Evolutionary conservation across 2,888 invertebrate genomes (phyloP).

Genomic region (Drosophila falleni): DNA sequence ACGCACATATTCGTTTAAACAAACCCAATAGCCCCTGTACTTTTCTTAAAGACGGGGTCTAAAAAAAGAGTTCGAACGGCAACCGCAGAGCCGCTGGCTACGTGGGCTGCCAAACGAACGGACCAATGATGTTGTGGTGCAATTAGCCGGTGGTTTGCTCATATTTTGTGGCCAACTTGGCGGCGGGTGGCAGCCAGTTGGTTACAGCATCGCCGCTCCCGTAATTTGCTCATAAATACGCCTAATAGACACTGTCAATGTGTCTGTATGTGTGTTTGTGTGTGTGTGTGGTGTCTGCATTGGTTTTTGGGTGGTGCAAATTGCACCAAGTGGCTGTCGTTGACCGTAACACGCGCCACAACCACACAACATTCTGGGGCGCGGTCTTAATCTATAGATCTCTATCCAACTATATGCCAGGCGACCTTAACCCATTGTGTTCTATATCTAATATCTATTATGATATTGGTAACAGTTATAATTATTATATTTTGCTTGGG

Average conservation of each 20-base stretch:
- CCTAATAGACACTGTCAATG: slow-evolving; percentile 64
- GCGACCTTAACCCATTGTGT: slow-evolving; percentile 41
- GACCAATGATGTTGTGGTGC: slow-evolving; percentile 49
- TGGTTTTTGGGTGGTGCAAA: slow-evolving; percentile 27
- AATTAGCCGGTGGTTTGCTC: slow-evolving; percentile 66
- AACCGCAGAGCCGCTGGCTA: slow-evolving; percentile 63
- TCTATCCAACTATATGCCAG: background rate
- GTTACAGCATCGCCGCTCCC: slow-evolving; percentile 67
- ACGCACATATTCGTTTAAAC: too few relatives aligned
- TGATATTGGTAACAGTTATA: slow-evolving; percentile 16
- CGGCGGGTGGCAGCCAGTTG: slow-evolving; percentile 29
- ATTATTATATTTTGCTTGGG: too few relatives aligned
- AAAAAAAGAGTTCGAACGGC: background rate
- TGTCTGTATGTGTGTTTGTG: slow-evolving; percentile 23
- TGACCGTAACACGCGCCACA: slow-evolving; percentile 59
- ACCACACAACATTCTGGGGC: slow-evolving; percentile 27
- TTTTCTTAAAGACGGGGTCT: too few relatives aligned
- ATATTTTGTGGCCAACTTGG: slow-evolving; percentile 52
- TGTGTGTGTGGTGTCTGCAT: slow-evolving; percentile 18
- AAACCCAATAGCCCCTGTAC: too few relatives aligned
- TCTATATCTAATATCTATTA: slow-evolving; percentile 19
- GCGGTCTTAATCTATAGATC: slow-evolving; percentile 32
- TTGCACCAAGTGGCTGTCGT: slow-evolving; percentile 33
- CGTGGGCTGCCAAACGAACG: slow-evolving; percentile 61
- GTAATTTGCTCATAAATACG: slow-evolving; percentile 78